A percentile compares a stretch with the other conserved stretches of the same genome.
These are phyloP conservation scores for Acrobasis consociella DNA, from an alignment of 2,888 invertebrate genomes.

Conservation along the genomic window DNA sequence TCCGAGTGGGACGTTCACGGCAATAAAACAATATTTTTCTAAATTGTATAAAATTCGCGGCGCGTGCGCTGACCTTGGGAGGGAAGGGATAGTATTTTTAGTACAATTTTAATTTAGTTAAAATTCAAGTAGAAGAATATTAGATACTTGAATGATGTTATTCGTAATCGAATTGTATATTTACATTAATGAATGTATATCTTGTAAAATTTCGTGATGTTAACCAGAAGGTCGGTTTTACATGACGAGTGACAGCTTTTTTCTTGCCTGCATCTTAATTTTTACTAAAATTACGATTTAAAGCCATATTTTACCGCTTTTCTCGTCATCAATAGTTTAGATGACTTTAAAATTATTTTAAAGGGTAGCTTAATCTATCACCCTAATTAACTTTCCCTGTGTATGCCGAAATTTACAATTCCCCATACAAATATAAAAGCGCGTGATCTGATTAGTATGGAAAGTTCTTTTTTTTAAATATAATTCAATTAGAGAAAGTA, in stretches of 20 bases:
- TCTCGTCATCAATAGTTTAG: no score
- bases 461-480: no score
- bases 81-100: conserved; percentile 60
- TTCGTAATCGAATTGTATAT: conserved; percentile 53
- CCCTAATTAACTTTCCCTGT: no score
- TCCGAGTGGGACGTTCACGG: background rate
- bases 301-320: no score
- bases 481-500: no score
- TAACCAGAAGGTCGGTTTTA: conserved; percentile 34
- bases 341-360: no score
- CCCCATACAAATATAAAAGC: no score
- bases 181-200: conserved; percentile 59
- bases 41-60: conserved; percentile 48
- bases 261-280: no score
- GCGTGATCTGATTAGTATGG: no score
- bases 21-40: conserved; percentile 54
- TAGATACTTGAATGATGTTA: conserved; percentile 53
- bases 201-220: conserved; percentile 48
- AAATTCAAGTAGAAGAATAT: conserved; percentile 60
- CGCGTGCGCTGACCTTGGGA: conserved; percentile 43
- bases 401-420: no score
- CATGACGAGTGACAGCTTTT: background rate
- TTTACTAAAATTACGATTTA: no score
- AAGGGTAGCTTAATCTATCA: no score
- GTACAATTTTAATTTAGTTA: conserved; percentile 74